phyloP scores from a whole-genome alignment of 2,888 invertebrate species.

The Ariolimax columbianus region DNA sequence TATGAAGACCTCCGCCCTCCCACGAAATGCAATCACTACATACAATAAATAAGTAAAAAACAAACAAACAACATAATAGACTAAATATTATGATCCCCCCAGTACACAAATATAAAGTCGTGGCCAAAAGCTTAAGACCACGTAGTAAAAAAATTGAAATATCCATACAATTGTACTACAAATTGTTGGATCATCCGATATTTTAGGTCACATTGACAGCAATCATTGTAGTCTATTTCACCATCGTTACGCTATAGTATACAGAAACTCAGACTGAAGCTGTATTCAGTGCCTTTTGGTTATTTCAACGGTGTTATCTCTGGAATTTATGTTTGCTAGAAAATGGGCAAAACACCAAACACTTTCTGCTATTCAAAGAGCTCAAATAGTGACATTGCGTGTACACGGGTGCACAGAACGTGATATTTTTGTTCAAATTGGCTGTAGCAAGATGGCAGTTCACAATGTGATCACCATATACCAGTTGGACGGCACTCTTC shows the following conservation, averaged over 20 bases:
- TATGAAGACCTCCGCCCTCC: too few relatives aligned
- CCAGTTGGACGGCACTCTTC: background rate
- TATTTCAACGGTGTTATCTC: background rate
- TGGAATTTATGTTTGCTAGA: background rate
- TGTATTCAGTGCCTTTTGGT: background rate
- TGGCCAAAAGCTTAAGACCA: too few relatives aligned
- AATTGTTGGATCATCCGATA: too few relatives aligned
- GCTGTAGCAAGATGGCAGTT: slow-evolving; percentile 18
- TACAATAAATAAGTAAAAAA: too few relatives aligned
- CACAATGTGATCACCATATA: slow-evolving; percentile 3
- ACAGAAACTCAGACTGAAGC: too few relatives aligned
- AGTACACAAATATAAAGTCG: too few relatives aligned
- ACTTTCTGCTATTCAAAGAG: slow-evolving; percentile 26
- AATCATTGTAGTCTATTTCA: background rate
- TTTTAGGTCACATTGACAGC: too few relatives aligned
- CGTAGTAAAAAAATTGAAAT: too few relatives aligned
- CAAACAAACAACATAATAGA: too few relatives aligned
- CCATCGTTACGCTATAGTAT: background rate
- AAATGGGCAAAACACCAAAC: background rate
- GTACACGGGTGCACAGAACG: slow-evolving; percentile 4
- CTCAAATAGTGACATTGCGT: background rate
- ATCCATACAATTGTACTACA: too few relatives aligned
- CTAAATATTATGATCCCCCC: too few relatives aligned
- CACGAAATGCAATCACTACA: too few relatives aligned
- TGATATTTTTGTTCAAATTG: slow-evolving; percentile 4